Evolutionary conservation across 2,888 invertebrate genomes (phyloP).

Genomic region (Phanerotoma sp.): DNA sequence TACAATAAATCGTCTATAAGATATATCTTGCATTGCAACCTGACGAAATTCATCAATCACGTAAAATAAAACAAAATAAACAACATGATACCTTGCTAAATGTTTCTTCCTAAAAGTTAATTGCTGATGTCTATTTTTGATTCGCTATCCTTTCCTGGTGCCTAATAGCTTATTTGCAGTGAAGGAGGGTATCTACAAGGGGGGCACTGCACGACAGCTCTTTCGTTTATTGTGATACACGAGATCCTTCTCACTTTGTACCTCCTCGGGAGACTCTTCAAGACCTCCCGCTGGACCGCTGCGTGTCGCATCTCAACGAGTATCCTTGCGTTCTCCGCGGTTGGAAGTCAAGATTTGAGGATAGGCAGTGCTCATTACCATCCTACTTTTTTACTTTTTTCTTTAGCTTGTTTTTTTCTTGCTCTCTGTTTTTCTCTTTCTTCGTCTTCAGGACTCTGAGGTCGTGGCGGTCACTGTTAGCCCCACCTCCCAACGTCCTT

Average conservation of each 20-base stretch:
- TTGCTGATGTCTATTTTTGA: too few species aligned
- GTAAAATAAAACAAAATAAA: too few species aligned
- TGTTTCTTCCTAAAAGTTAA: too few species aligned
- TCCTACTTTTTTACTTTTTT: slow-evolving; percentile 39
- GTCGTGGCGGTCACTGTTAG: slow-evolving; percentile 13
- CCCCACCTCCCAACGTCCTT: slow-evolving; percentile 10
- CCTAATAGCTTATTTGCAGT: too few species aligned
- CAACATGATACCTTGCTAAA: too few species aligned
- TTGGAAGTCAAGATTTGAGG: neutral
- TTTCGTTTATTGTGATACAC: too few species aligned
- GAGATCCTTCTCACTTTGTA: slow-evolving; percentile 1
- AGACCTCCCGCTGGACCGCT: slow-evolving; percentile 10
- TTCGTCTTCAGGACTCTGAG: slow-evolving; percentile 1
- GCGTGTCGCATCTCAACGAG: slow-evolving; percentile 5
- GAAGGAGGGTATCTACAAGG: too few species aligned
- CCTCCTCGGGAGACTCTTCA: neutral
- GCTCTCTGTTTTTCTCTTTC: slow-evolving; percentile 15
- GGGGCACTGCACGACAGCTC: too few species aligned
- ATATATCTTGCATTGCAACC: too few species aligned
- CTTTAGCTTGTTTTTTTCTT: slow-evolving; percentile 22
- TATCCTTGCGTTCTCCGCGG: neutral
- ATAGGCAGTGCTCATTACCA: slow-evolving; percentile 36
- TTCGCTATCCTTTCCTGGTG: too few species aligned
- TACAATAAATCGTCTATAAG: neutral
- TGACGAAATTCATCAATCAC: too few species aligned